These are phyloP conservation scores for Chloropsis hardwickii DNA, from an alignment of 2,113 vertebrate species.

Conservation along the genomic window DNA sequence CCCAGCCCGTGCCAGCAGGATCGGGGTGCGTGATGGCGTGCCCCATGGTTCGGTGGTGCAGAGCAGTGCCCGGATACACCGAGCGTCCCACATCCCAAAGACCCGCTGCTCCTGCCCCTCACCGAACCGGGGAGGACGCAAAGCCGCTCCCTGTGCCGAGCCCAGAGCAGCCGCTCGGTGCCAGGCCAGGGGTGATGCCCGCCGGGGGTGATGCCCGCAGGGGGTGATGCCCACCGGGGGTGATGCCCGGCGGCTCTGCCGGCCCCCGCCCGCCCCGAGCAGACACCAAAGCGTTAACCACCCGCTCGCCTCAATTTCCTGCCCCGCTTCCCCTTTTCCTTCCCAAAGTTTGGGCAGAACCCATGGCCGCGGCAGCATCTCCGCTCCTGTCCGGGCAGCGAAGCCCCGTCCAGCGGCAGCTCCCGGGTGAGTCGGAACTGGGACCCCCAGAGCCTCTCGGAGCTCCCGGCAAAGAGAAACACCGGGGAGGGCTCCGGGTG, in stretches of 20 bases:
- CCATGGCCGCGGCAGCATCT: not conserved
- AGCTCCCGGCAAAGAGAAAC: not conserved
- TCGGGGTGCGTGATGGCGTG: fast-evolving
- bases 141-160: not conserved
- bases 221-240: not conserved
- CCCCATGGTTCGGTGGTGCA: not conserved
- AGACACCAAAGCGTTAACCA: not conserved
- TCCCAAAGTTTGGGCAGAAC: not conserved
- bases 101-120: not conserved
- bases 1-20: not conserved
- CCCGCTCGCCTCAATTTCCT: not conserved
- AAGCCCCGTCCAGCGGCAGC: not conserved
- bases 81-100: not conserved
- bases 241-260: not conserved
- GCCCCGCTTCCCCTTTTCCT: constrained; percentile 7
- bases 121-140: fast-evolving
- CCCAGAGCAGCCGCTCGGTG: not conserved
- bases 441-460: not conserved
- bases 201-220: fast-evolving
- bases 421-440: not conserved
- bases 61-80: not conserved
- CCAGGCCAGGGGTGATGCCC: not conserved
- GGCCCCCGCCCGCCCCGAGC: not conserved
- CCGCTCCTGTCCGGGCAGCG: not conserved
- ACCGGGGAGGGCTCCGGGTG: not conserved